Percentiles rank a stretch among this genome's conserved stretches.
These are phyloP conservation scores for Tretioscincus oriximinensis DNA, from an alignment of 2,113 vertebrate species.

Conservation along the genomic window DNA sequence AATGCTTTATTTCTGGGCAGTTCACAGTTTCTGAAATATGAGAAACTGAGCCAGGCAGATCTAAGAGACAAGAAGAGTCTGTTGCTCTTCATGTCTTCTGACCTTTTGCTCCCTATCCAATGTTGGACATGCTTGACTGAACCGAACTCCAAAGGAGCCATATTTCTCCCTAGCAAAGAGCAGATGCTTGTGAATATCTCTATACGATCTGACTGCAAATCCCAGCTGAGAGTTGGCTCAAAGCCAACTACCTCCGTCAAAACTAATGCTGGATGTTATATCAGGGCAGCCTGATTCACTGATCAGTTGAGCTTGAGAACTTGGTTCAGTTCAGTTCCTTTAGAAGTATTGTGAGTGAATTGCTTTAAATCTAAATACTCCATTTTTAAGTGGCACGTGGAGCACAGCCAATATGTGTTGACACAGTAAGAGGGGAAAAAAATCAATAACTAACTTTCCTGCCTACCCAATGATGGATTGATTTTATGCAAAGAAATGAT, in stretches of 20 bases:
- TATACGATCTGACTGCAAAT: conserved; percentile 18
- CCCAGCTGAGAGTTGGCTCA: not conserved
- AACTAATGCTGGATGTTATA: not conserved
- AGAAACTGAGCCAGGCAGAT: not conserved
- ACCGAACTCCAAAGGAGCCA: conserved; percentile 5
- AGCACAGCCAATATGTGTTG: conserved; percentile 14
- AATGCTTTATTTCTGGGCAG: too few species aligned
- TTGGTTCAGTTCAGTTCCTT: conserved; percentile 5
- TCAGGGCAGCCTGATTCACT: not conserved
- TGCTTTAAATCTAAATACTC: conserved; percentile 21
- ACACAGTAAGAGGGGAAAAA: not conserved
- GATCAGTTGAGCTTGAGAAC: not conserved
- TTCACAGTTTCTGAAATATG: not conserved
- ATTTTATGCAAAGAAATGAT: conserved; percentile 10
- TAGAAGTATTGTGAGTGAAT: conserved; percentile 13
- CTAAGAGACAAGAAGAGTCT: not conserved
- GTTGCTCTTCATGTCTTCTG: not conserved
- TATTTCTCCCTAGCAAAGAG: conserved; percentile 34
- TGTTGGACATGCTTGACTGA: conserved; percentile 16
- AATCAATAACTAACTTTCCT: conserved; percentile 11
- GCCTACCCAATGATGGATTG: conserved; percentile 20
- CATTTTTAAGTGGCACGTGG: conserved; percentile 2
- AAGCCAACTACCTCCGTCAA: not conserved
- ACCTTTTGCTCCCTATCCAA: conserved; percentile 35
- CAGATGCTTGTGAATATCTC: conserved; percentile 31